phyloP scores from a whole-genome alignment of 2,797 vertebrate genomes.

The Phrynocephalus vlangalii region DNA sequence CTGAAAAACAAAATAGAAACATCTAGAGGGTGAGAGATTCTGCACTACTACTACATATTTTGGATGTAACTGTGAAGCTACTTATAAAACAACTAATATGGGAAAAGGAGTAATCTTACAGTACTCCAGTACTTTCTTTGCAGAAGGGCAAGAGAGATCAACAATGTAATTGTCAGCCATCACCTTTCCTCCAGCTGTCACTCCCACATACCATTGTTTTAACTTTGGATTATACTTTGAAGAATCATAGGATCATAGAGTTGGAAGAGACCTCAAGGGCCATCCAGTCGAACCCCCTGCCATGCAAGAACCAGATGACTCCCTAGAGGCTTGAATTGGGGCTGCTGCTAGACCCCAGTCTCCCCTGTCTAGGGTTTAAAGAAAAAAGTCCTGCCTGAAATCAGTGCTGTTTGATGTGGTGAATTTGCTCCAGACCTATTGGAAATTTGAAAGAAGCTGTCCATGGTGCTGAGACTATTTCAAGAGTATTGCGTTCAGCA shows the following conservation, averaged over 20 bases:
- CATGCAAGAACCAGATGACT: not conserved
- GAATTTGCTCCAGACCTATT: too few relatives aligned
- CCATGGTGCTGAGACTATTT: too few relatives aligned
- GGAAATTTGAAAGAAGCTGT: too few relatives aligned
- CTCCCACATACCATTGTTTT: not conserved
- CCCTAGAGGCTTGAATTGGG: not conserved
- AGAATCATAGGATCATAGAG: too few relatives aligned
- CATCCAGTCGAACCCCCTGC: too few relatives aligned
- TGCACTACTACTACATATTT: not conserved
- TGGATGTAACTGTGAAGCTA: too few relatives aligned
- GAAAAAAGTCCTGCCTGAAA: not conserved
- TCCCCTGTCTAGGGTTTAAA: not conserved
- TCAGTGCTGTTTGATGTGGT: not conserved
- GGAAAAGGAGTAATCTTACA: too few relatives aligned
- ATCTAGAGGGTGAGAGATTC: not conserved
- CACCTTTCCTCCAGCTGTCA: not conserved
- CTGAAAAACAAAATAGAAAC: not conserved
- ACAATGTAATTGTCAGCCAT: not conserved
- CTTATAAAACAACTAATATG: too few relatives aligned
- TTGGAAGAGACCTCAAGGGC: too few relatives aligned
- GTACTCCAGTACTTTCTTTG: not conserved
- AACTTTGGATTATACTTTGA: not conserved
- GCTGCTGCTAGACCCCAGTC: too few relatives aligned
- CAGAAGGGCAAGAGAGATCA: not conserved
- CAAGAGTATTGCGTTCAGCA: too few relatives aligned